phyloP scores from a whole-genome alignment of 35 echinoderm and acorn worm species.

The Lytechinus variegatus region DNA sequence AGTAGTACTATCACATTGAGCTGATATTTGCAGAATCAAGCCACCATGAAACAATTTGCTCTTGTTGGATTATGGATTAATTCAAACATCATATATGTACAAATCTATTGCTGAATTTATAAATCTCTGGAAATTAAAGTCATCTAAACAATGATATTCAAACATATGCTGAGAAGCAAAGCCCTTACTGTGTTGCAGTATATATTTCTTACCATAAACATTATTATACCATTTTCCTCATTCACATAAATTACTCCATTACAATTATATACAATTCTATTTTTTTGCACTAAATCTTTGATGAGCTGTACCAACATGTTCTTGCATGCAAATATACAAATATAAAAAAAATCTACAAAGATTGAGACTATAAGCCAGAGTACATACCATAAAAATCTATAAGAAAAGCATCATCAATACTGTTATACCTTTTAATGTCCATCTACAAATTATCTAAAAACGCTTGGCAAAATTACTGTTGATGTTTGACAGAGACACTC shows the following conservation, averaged over 20 bases:
- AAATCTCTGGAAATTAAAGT: too few species aligned
- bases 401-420: neutral
- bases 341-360: neutral
- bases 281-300: neutral
- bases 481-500: neutral
- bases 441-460: neutral
- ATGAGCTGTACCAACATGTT: neutral
- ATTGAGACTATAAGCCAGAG: neutral
- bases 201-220: neutral
- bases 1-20: neutral
- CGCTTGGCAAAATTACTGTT: neutral
- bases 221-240: neutral
- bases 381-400: neutral
- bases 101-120: too few species aligned
- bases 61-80: too few species aligned
- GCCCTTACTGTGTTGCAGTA: too few species aligned
- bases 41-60: too few species aligned
- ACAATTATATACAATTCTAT: neutral
- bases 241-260: neutral
- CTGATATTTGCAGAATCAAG: neutral
- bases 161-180: too few species aligned
- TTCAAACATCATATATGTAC: too few species aligned
- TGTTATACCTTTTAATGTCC: neutral
- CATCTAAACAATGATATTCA: too few species aligned
- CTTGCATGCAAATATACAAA: neutral